Base-by-base conservation (phyloP, 2,888 invertebrate species). In the Homarus gammarus region DNA sequence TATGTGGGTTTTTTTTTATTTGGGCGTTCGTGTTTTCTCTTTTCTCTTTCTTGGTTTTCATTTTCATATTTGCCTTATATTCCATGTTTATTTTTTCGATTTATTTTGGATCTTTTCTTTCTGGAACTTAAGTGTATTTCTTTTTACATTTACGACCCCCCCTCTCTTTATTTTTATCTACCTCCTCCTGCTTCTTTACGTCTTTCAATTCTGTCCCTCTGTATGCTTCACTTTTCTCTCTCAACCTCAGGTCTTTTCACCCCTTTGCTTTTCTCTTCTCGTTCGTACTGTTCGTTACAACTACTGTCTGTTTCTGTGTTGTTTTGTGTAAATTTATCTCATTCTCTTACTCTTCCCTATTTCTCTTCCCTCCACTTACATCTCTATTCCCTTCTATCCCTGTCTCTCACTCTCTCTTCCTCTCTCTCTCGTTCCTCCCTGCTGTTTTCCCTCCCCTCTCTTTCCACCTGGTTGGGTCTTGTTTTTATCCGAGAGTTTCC, bases 401-500 rank as follows among this genome's bases (percentile, higher is more conserved):
- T 77, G 51, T 72, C 51, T 72, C 51, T 84, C 31, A 49, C 70
- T 70, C 70, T 70, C 70, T 70, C 70, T 70, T 27, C 27, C 73
- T 75, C 44, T 75, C 36, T 40, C 38, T 22, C 38, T 0, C 44
- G 12, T 27, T 51, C 27, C 49, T 31, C 3, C 27, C 12, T 36
- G n/a, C 73, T n/a, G 27, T 31, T 22, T 64, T 33, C 70, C 44
- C 44, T 70, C 40, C 68, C 15, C 49, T 44, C 61, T 84, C 75
- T 75, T 73, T 84, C 84, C 82, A 83, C 82, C 82, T 83, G 82
- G 82, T 83, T 83, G 82, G 82, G 68, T 70, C 82, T 70, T 83
- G 82, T 83, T 83, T 83, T 83, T 83, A 83, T 83, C 70, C 70
- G 70, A 70, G 70, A 40, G 61, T 70, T 38, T 40, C 84, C 77